A percentile compares a stretch with the other conserved stretches of the same genome.
These are phyloP conservation scores for Procambarus clarkii DNA, from an alignment of 1,140 invertebrate genomes.

Conservation along the genomic window DNA sequence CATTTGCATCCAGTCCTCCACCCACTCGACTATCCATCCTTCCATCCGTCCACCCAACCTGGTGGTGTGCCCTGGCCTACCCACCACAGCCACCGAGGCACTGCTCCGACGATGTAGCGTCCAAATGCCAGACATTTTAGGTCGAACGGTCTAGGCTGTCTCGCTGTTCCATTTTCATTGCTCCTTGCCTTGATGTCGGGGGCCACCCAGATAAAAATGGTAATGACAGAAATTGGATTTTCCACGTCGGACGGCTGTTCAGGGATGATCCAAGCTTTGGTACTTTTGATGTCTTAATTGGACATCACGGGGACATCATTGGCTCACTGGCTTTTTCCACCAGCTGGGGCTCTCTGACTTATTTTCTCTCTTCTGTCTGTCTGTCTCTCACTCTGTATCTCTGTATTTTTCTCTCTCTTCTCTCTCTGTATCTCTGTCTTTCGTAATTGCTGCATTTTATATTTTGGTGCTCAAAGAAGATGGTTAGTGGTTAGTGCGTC, in stretches of 20 bases:
- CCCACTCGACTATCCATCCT: too few relatives aligned
- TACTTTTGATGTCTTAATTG: slow-evolving; percentile 65
- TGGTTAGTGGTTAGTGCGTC: too few relatives aligned
- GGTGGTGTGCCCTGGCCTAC: too few relatives aligned
- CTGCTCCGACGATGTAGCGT: too few relatives aligned
- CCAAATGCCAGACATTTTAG: slow-evolving; percentile 25
- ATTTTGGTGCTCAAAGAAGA: too few relatives aligned
- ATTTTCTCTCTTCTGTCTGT: neutral
- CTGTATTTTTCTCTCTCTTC: neutral
- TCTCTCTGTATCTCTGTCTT: neutral
- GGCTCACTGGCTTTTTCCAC: slow-evolving; percentile 1
- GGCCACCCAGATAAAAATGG: slow-evolving; percentile 55
- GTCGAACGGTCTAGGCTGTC: neutral
- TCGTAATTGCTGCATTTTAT: neutral
- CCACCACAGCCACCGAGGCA: too few relatives aligned
- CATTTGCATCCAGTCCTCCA: too few relatives aligned
- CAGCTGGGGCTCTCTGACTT: neutral
- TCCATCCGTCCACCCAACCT: too few relatives aligned
- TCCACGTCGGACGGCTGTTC: slow-evolving; percentile 40
- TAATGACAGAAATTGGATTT: slow-evolving; percentile 65
- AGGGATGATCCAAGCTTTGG: slow-evolving; percentile 25
- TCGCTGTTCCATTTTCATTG: slow-evolving; percentile 62
- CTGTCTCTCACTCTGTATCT: too few relatives aligned
- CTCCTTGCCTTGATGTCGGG: slow-evolving; percentile 47
- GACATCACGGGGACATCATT: slow-evolving; percentile 40